Percentiles rank a stretch among this genome's conserved stretches.
Conservation (phyloP, 2,888 invertebrate genomes). For the Anthoptus insignis region DNA sequence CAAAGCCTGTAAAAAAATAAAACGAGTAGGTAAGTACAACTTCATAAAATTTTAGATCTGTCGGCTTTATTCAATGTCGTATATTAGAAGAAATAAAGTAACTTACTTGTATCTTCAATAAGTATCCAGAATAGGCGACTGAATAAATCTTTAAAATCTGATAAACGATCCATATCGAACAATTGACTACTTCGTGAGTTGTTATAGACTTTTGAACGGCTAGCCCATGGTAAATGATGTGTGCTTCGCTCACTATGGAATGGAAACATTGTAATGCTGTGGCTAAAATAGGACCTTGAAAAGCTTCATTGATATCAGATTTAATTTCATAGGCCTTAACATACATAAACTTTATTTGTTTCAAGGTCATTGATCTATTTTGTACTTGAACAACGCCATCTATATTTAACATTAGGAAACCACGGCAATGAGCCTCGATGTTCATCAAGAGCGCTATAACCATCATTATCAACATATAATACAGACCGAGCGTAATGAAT, state of each 20-base stretch:
- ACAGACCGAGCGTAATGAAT: constrained; percentile 62
- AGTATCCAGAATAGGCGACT: constrained; percentile 63
- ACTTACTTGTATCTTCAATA: constrained; percentile 65
- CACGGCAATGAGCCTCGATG: constrained; percentile 56
- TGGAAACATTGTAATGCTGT: constrained; percentile 72
- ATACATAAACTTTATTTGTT: constrained; percentile 64
- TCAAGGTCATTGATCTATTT: constrained; percentile 55
- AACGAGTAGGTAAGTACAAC: too few relatives aligned
- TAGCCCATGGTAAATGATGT: constrained; percentile 71
- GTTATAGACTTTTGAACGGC: constrained; percentile 54
- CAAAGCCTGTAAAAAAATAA: constrained; percentile 57
- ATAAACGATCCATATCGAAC: constrained; percentile 69
- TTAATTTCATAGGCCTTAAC: constrained; percentile 63
- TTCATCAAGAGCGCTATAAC: constrained; percentile 59
- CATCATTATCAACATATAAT: constrained; percentile 63
- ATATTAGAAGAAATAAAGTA: constrained; percentile 12
- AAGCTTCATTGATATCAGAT: constrained; percentile 62
- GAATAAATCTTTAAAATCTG: constrained; percentile 70
- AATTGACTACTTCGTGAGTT: constrained; percentile 65
- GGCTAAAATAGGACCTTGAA: constrained; percentile 67
- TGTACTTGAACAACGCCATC: constrained; percentile 54
- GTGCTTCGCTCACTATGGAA: constrained; percentile 68
- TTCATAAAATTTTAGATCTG: too few relatives aligned
- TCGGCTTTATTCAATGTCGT: too few relatives aligned
- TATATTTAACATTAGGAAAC: constrained; percentile 47